Evolutionary conservation across 1,140 invertebrate species (phyloP).

Genomic region (Wiebesia pumilae): DNA sequence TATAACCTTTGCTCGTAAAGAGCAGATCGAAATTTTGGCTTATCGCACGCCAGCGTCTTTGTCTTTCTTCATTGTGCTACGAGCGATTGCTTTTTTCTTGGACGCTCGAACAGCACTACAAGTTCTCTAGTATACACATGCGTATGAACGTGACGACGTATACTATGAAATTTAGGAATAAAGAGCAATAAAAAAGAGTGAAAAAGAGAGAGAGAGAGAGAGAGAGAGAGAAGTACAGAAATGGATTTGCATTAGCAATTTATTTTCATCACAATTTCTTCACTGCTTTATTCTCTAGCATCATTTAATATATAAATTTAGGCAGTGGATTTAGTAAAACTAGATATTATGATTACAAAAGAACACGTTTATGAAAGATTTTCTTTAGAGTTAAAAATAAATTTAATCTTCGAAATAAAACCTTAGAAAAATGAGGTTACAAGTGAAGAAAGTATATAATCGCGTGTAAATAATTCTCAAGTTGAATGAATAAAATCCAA

Average conservation of each 20-base stretch:
- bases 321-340: background rate
- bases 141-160: background rate
- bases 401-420: no score
- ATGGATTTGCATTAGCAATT: background rate
- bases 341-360: background rate
- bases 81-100: conserved; percentile 21
- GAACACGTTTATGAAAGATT: no score
- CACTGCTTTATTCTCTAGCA: background rate
- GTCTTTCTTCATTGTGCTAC: conserved; percentile 4
- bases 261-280: background rate
- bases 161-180: conserved; percentile 18
- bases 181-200: background rate
- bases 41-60: conserved; percentile 1
- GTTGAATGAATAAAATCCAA: no score
- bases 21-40: conserved; percentile 47
- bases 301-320: background rate
- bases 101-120: background rate
- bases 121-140: background rate
- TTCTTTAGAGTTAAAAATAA: no score
- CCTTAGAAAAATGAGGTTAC: no score
- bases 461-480: no score
- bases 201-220: background rate
- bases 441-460: no score
- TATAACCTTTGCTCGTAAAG: conserved; percentile 39
- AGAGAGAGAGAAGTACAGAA: background rate